phyloP scores from a whole-genome alignment of 2,113 vertebrate species.

The Lepidothrix coronata region DNA sequence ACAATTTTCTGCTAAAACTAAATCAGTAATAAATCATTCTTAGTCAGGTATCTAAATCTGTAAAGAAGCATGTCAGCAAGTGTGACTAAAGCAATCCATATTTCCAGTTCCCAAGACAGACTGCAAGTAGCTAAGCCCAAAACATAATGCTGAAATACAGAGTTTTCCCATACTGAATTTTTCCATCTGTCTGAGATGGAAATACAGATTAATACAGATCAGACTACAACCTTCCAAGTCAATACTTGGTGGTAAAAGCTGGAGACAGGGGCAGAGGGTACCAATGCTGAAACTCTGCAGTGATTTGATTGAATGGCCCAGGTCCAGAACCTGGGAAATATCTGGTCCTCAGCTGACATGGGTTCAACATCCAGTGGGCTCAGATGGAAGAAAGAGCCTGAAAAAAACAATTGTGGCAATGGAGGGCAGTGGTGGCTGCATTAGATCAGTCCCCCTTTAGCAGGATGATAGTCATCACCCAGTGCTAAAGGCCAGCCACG shows the following conservation, averaged over 20 bases:
- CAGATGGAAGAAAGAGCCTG: neutral
- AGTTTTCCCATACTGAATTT: neutral
- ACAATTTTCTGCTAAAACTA: neutral
- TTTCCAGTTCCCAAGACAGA: neutral
- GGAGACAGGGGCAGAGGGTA: neutral
- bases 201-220: neutral
- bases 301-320: neutral
- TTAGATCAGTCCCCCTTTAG: neutral
- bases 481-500: neutral
- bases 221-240: neutral
- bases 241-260: neutral
- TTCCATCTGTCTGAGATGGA: neutral
- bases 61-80: neutral
- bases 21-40: neutral
- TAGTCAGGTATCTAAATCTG: neutral
- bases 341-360: neutral
- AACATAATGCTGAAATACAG: neutral
- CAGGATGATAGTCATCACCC: neutral
- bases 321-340: neutral
- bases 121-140: neutral
- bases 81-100: neutral
- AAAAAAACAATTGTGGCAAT: neutral
- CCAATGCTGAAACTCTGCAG: neutral
- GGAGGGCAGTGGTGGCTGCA: neutral
- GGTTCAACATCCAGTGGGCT: neutral